Base-by-base conservation (phyloP, 2,888 invertebrate genomes). In the Drosophila monieri region DNA sequence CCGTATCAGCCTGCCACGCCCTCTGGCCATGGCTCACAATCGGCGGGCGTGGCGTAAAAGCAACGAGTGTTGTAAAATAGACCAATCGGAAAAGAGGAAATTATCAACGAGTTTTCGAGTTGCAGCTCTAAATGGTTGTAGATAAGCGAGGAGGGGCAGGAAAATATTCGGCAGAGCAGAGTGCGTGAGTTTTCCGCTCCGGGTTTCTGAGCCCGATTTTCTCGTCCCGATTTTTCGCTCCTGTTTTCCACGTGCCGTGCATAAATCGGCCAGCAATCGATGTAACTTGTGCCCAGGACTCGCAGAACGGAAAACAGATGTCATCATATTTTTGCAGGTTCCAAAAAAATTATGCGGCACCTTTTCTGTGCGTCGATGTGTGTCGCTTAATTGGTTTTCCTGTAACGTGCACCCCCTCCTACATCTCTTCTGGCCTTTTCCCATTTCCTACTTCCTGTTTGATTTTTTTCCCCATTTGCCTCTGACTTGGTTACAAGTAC, bases 401-500 rank as follows among this genome's bases (percentile, higher is more conserved):
- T 59, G 43, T 39, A 39, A 51, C 64, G 2, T 18, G 12, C 44
- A 18, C 80, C 15, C 30, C 39, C 39, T 23, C 18, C 14, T 32
- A 15, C 47, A 32, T n/a, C 15, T 23, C n/a, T 32, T n/a, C 49
- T 35, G 10, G 18, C 27, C 14, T 18, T 51, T 44, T 21, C 43
- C 27, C 47, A 27, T 65, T 49, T 66, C 48, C 49, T 57, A 43
- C 59, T 59, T 23, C 25, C 65, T 32, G 58, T 43, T 47, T 32
- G 61, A 21, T 60, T 47, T 65, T 61, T 39, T 64, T 56, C 52
- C 72, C 67, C 66, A 58, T 61, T 62, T 70, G 58, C 49, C 65
- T 65, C 70, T 74, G 88, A 86, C 90, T 89, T 88, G 86, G 85
- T 89, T 89, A 85, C 87, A 88, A 90, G 90, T 90, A 90, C 90